phyloP scores from a whole-genome alignment of 1,140 invertebrate species.

The Potamilus streckersoni region DNA sequence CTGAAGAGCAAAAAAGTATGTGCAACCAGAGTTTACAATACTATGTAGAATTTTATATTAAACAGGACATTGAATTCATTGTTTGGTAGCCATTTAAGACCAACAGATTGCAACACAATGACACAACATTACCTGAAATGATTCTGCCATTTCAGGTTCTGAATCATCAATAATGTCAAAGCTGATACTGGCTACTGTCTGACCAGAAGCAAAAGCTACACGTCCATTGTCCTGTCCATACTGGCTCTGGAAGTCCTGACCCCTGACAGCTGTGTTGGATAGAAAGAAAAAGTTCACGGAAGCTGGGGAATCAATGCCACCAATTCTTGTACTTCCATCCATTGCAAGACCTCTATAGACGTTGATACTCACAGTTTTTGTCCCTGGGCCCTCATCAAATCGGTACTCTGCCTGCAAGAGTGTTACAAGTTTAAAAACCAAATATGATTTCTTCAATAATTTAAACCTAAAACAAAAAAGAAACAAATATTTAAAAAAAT shows the following conservation, averaged over 20 bases:
- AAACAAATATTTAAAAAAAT: too few relatives aligned
- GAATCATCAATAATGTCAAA: constrained; percentile 54
- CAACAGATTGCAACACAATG: too few relatives aligned
- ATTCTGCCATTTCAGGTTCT: constrained; percentile 56
- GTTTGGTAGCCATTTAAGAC: too few relatives aligned
- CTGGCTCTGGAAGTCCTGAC: constrained; percentile 43
- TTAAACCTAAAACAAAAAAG: too few relatives aligned
- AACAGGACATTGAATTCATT: too few relatives aligned
- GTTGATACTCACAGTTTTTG: constrained; percentile 26
- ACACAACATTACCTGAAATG: constrained; percentile 27
- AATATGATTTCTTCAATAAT: too few relatives aligned
- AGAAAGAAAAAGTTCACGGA: constrained; percentile 47
- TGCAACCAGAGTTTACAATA: too few relatives aligned
- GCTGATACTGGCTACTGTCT: constrained; percentile 39
- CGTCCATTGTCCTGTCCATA: constrained; percentile 36
- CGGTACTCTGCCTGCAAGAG: constrained; percentile 50
- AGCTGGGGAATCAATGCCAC: constrained; percentile 42
- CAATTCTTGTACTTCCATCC: constrained; percentile 45
- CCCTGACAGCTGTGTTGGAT: constrained; percentile 31
- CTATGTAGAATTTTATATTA: too few relatives aligned
- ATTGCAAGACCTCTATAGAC: constrained; percentile 48
- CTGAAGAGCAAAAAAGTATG: too few relatives aligned
- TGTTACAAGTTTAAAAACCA: too few relatives aligned
- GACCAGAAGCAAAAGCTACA: constrained; percentile 44
- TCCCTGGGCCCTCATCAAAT: constrained; percentile 51